These are phyloP conservation scores for Sialia sialis DNA, from an alignment of 2,113 vertebrate genomes.

Conservation along the genomic window DNA sequence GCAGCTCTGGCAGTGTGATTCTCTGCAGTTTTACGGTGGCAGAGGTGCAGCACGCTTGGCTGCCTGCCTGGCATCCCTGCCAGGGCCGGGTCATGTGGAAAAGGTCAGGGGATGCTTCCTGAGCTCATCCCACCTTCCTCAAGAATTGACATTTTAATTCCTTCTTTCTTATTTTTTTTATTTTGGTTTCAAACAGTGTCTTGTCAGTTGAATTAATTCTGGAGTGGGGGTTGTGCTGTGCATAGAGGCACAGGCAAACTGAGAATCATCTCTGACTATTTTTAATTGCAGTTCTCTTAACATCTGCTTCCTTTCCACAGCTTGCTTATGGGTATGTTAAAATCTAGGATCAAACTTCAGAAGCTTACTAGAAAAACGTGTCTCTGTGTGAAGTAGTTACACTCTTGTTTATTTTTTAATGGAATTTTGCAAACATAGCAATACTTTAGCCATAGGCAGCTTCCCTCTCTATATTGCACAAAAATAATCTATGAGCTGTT, in stretches of 20 bases:
- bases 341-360: background rate
- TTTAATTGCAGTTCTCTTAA: background rate
- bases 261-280: background rate
- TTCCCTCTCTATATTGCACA: background rate
- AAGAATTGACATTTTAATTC: background rate
- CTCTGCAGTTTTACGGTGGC: background rate
- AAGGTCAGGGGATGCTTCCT: slow-evolving; percentile 26
- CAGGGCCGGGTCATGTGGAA: background rate
- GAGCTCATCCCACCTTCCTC: background rate
- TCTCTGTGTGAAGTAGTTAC: background rate
- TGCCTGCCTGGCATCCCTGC: background rate
- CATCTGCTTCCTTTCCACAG: background rate
- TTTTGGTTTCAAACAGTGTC: background rate
- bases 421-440: background rate
- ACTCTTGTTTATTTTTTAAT: background rate
- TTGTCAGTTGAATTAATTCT: background rate
- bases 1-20: background rate
- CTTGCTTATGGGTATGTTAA: background rate
- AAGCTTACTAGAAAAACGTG: background rate
- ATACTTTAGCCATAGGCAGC: background rate
- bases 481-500: background rate
- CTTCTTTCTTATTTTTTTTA: background rate
- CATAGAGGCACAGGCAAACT: background rate
- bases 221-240: background rate
- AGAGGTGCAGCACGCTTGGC: background rate